Conservation (phyloP, 2,888 invertebrate genomes). For the Amaurobius ferox region DNA sequence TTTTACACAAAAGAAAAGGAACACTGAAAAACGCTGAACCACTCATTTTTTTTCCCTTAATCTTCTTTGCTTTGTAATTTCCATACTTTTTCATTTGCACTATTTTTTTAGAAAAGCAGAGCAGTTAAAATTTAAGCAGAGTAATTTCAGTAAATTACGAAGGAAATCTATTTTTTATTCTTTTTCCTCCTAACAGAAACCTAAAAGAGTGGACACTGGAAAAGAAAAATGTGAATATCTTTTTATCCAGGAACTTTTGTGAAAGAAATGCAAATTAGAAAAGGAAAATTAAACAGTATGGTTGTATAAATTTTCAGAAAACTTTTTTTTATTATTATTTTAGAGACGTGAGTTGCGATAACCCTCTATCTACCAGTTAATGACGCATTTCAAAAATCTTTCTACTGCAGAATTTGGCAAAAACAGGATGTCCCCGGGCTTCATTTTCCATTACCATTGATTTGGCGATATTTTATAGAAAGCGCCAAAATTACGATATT, state of each 20-base stretch:
- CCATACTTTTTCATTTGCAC: not conserved
- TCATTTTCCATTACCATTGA: too few species aligned
- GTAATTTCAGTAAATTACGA: slow-evolving; percentile 64
- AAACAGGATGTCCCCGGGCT: too few species aligned
- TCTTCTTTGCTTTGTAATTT: not conserved
- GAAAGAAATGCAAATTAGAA: too few species aligned
- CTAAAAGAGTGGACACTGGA: not conserved
- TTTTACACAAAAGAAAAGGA: slow-evolving; percentile 22
- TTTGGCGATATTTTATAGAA: too few species aligned
- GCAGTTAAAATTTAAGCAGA: slow-evolving; percentile 61
- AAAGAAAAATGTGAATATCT: not conserved
- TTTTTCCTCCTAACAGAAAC: not conserved
- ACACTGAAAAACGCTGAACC: slow-evolving; percentile 3
- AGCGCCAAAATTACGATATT: too few species aligned
- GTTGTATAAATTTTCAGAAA: too few species aligned
- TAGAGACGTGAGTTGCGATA: too few species aligned
- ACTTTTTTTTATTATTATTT: too few species aligned
- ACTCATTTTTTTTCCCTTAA: not conserved
- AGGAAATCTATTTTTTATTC: slow-evolving; percentile 54
- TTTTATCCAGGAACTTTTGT: not conserved
- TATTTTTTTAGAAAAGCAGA: slow-evolving; percentile 16
- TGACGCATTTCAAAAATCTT: too few species aligned
- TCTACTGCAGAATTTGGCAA: too few species aligned
- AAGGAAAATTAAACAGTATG: too few species aligned
- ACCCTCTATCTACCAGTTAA: too few species aligned